Evolutionary conservation across 1,140 invertebrate genomes (phyloP), one percentile per base, ranked within the genome.

Genomic region (Nixonia krombeini): DNA sequence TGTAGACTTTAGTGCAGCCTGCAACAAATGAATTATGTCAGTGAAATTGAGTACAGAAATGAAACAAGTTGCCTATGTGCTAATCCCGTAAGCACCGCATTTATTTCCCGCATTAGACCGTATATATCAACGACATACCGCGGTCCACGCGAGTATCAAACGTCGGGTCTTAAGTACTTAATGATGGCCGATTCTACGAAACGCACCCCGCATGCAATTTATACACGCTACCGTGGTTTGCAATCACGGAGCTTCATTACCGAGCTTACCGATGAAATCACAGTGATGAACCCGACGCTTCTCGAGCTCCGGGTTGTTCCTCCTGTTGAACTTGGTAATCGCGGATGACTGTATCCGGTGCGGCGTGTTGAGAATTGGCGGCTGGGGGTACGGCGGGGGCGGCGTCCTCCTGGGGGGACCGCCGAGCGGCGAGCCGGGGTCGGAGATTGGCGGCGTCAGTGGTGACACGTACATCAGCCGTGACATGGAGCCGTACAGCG

Each of bases 1-100:
- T 99, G 86, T 99, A 99, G 31, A 98, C 96, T 88, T 99, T 99
- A 74, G 92, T 93, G 86, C 97, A 99, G 76, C 96, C 96, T 95
- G 88, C 31, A 89, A 90, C 52, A 6, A 44, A 35, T n/a, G 13
- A 10, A 45, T 4, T 37, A 31, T 38, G 21, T 25, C 15, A 17
- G 21, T 50, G 8, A 15, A 41, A 49, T 12, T 21, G 15, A 41
- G 41, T 29, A n/a, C n/a, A n/a, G n/a, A n/a, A n/a, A n/a, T n/a
- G n/a, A n/a, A n/a, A n/a, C n/a, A n/a, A n/a, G n/a, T n/a, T n/a
- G n/a, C n/a, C n/a, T n/a, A n/a, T n/a, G n/a, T n/a, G n/a, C n/a
- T n/a, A n/a, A n/a, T n/a, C n/a, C n/a, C n/a, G n/a, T n/a, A n/a
- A n/a, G n/a, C n/a, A n/a, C n/a, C n/a, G n/a, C n/a, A n/a, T n/a